Base-by-base conservation (phyloP, 23 tunicate genomes). In the Ascidia mentula region DNA sequence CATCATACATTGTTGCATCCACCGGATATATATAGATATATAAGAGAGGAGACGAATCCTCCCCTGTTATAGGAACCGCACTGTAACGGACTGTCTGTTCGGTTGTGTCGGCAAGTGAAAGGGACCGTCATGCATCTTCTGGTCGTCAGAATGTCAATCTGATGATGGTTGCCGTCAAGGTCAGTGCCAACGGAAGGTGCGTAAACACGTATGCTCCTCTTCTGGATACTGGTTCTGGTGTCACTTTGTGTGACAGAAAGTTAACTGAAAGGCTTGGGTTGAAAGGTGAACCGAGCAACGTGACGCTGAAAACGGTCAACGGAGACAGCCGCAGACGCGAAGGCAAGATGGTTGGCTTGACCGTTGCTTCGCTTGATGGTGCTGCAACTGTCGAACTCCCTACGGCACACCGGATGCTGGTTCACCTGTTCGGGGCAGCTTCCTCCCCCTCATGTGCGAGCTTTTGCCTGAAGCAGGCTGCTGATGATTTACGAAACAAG, bases 1-100 rank as follows among this genome's bases (percentile, higher is more conserved):
- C 75, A 71, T 35, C 38, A 71, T 36, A 71, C 75, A 2, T 35
- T 71, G 75, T 35, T 71, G 75, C 75, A 71, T 35, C 65, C 65
- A 9, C 65, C 65, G 13, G 65, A 53, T n/a, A n/a, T n/a, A n/a
- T n/a, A n/a, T n/a, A n/a, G n/a, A n/a, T n/a, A n/a, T n/a, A n/a
- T 26, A 53, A 53, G 65, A 53, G 65, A 53, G 65, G 24, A 9
- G 65, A 53, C 13, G 65, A 53, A 9, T 53, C 65, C n/a, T n/a
- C n/a, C 13, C 65, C 65, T 53, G 65, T 53, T 9, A 53, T 5
- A 9, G 65, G 65, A 53, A 6, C 65, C 13, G 65, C 13, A 28
- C 65, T 28, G 65, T 26, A 53, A 53, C 65, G 65, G 65, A 53
- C 65, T 9, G 65, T 53, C 13, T 53, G 65, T 53, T 53, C 65